Percentiles rank a stretch among this genome's conserved stretches.
phyloP scores from a whole-genome alignment of 1,140 invertebrate genomes.

The Steinernema khuongi region DNA sequence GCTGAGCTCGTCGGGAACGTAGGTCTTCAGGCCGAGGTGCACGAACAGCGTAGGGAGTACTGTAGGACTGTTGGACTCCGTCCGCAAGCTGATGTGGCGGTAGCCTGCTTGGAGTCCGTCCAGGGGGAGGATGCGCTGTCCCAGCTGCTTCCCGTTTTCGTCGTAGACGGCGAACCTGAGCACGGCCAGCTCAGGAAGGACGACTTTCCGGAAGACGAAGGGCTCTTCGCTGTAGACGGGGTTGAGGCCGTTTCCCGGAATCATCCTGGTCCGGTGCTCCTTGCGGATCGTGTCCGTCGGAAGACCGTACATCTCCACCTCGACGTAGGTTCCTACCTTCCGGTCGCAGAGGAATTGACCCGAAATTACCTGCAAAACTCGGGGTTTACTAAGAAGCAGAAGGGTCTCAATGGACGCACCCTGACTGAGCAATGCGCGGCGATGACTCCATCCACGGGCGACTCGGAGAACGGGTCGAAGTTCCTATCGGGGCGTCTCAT shows the following conservation, averaged over 20 bases:
- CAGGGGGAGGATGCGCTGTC: slow-evolving; percentile 90
- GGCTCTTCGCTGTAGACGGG: slow-evolving; percentile 96
- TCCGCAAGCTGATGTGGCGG: slow-evolving; percentile 89
- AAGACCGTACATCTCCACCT: slow-evolving; percentile 99
- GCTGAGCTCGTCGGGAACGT: slow-evolving; percentile 97
- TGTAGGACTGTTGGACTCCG: slow-evolving; percentile 98
- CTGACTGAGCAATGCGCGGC: slow-evolving; percentile 94
- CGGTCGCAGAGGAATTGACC: slow-evolving; percentile 99
- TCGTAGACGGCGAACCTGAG: slow-evolving; percentile 96
- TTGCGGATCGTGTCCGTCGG: slow-evolving; percentile 97
- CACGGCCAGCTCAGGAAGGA: slow-evolving; percentile 93
- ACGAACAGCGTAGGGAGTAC: slow-evolving; percentile 94
- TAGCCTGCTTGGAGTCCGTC: slow-evolving; percentile 77
- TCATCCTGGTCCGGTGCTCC: slow-evolving; percentile 90
- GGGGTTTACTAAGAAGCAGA: slow-evolving; percentile 12
- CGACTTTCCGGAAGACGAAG: slow-evolving; percentile 95
- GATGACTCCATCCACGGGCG: slow-evolving; percentile 97
- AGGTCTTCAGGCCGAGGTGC: slow-evolving; percentile 97
- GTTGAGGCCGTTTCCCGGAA: slow-evolving; percentile 92
- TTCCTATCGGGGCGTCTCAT: slow-evolving; percentile 89
- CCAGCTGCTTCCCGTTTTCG: slow-evolving; percentile 90
- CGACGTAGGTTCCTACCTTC: slow-evolving; percentile 96
- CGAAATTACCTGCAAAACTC: slow-evolving; percentile 75
- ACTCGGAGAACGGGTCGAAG: slow-evolving; percentile 98
- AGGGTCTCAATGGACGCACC: slow-evolving; percentile 63